phyloP scores from a whole-genome alignment of 2,113 vertebrate genomes.

The Nipponia nippon region DNA sequence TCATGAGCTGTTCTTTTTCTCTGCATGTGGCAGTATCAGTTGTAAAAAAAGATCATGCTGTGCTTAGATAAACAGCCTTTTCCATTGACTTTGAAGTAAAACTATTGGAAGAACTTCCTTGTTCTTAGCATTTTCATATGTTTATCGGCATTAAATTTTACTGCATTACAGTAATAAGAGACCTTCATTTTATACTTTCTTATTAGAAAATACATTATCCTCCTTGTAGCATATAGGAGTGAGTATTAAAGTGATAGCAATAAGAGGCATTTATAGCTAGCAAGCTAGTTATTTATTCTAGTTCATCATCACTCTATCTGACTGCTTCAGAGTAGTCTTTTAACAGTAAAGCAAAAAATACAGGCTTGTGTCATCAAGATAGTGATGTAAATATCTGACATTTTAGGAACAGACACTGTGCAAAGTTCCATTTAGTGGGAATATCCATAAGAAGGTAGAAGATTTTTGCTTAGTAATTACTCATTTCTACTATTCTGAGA shows the following conservation, averaged over 20 bases:
- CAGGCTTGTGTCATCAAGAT: background rate
- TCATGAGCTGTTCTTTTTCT: background rate
- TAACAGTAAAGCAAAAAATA: background rate
- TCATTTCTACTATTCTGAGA: background rate
- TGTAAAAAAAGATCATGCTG: background rate
- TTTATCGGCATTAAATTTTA: conserved; percentile 20
- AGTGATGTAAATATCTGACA: background rate
- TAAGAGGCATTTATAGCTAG: background rate
- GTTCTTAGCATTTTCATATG: background rate
- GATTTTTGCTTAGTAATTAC: background rate
- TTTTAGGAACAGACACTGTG: background rate
- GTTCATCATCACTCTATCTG: background rate
- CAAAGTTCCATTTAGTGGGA: conserved; percentile 1
- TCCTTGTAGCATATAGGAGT: background rate
- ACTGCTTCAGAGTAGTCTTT: background rate
- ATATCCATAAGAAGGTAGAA: background rate
- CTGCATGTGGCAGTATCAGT: background rate
- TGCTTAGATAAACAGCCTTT: background rate
- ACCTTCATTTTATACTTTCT: conserved; percentile 6
- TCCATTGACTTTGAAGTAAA: background rate
- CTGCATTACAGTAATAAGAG: conserved; percentile 19
- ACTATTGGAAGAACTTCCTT: background rate
- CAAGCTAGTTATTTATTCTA: background rate
- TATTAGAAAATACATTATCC: conserved; percentile 50
- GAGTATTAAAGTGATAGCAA: conserved; percentile 27